Evolutionary conservation across 2,888 invertebrate genomes (phyloP), one percentile per base, ranked within the genome.

Genomic region (Steinernema carpocapsae): DNA sequence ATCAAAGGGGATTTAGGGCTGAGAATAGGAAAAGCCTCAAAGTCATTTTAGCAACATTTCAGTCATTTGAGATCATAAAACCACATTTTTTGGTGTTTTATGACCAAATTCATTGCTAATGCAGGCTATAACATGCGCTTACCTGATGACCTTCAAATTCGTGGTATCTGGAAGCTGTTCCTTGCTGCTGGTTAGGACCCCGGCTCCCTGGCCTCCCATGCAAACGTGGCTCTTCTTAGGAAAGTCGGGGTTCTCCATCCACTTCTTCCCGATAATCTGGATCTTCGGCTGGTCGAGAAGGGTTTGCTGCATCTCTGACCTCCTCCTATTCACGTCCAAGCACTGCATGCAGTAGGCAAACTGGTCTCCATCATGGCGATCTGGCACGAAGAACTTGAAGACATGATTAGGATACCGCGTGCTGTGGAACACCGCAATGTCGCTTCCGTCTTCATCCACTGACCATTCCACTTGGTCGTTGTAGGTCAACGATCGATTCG

Each of bases 321-420:
- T 29, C 4, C 64, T 10, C 32, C 29, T 26, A 17, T 64, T 64
- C 3, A 64, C 64, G 19, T 64, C 64, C 32, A 64, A 32, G 17
- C 64, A 64, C 17, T 64, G 64, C 64, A 64, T 64, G n/a, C 64
- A 64, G 26, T 64, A 64, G 32, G 32, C 64, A 32, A 32, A 64
- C 32, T 64, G 22, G 37, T 64, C 64, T 29, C 64, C 64, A n/a
- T 64, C 29, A 1, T 26, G 3, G 29, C 64, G 10, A 2, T 22
- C 17, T 32, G 64, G 29, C 29, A 64, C 64, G 64, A 64, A 64
- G 64, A 64, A 64, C 64, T 64, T 64, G 64, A 64, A 64, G 1
- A 29, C 29, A 32, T 64, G 29, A 32, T 64, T 64, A 1, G 64
- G 64, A n/a, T 64, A 64, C 29, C 64, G 64, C 3, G 64, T 64